Conservation (phyloP, 2,888 invertebrate genomes). For the Pheosia tremula region DNA sequence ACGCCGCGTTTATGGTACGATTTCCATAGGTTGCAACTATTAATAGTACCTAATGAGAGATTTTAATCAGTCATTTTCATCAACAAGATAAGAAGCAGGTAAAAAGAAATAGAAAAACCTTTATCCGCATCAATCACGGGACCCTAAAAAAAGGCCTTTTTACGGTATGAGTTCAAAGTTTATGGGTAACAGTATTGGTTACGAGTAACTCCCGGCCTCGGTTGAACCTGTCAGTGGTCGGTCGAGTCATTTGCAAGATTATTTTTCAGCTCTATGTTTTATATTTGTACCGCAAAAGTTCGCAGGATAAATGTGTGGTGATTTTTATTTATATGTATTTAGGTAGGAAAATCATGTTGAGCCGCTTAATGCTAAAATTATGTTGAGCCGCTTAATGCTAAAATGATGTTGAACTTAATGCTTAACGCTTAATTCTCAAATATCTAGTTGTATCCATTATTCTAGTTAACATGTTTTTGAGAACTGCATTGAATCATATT, state of each 20-base stretch:
- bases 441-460: too few relatives aligned
- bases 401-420: too few relatives aligned
- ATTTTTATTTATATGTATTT: background rate
- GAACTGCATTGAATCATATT: too few relatives aligned
- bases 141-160: conserved; percentile 56
- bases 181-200: conserved; percentile 52
- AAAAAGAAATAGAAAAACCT: background rate
- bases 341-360: background rate
- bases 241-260: conserved; percentile 43
- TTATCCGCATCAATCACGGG: conserved; percentile 4
- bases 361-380: too few relatives aligned
- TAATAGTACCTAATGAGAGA: too few relatives aligned
- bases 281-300: conserved; percentile 5
- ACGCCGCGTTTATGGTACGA: too few relatives aligned
- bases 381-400: too few relatives aligned
- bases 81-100: background rate
- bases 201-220: conserved; percentile 49
- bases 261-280: conserved; percentile 31
- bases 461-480: too few relatives aligned
- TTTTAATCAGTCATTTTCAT: too few relatives aligned
- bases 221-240: conserved; percentile 46
- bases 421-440: too few relatives aligned
- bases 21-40: too few relatives aligned
- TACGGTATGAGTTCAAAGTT: conserved; percentile 52
- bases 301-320: background rate